These are phyloP conservation scores for Diorhabda sublineata DNA, from an alignment of 1,140 invertebrate species.

Conservation along the genomic window DNA sequence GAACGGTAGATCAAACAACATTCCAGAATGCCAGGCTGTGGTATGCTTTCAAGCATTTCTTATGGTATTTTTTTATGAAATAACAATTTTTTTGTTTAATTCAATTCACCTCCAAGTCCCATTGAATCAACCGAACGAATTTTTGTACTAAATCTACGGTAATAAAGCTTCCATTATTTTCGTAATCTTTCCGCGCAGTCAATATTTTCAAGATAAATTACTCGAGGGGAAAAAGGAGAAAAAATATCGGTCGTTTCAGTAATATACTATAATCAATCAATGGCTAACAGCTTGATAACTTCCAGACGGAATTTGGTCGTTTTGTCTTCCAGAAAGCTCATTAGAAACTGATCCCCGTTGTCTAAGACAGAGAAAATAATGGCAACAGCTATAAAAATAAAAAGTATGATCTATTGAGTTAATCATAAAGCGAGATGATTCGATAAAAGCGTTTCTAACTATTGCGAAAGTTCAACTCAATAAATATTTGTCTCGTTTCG, in stretches of 20 bases:
- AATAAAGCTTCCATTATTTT: too few species aligned
- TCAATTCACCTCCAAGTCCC: too few species aligned
- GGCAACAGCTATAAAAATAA: conserved; percentile 11
- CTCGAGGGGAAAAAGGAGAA: not conserved
- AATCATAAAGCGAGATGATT: not conserved
- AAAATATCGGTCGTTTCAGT: conserved; percentile 1
- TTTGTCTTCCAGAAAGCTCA: not conserved
- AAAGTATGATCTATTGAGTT: conserved; percentile 12
- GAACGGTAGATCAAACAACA: too few species aligned
- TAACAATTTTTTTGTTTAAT: too few species aligned
- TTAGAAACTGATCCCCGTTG: conserved; percentile 7
- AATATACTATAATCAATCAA: conserved; percentile 12
- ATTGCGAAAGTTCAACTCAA: too few species aligned
- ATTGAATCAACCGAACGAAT: too few species aligned
- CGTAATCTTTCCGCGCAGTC: conserved; percentile 4
- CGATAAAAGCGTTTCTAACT: too few species aligned
- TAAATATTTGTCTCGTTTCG: too few species aligned
- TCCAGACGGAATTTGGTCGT: not conserved
- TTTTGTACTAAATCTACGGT: too few species aligned
- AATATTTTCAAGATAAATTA: conserved; percentile 13
- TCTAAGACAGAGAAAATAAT: conserved; percentile 10
- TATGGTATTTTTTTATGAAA: too few species aligned
- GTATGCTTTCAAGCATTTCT: too few species aligned
- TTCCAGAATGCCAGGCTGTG: too few species aligned
- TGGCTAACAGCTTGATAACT: conserved; percentile 16